Evolutionary conservation across 1,140 invertebrate species (phyloP), one percentile per base, ranked within the genome.

Genomic region (Drosophila micromelanica): DNA sequence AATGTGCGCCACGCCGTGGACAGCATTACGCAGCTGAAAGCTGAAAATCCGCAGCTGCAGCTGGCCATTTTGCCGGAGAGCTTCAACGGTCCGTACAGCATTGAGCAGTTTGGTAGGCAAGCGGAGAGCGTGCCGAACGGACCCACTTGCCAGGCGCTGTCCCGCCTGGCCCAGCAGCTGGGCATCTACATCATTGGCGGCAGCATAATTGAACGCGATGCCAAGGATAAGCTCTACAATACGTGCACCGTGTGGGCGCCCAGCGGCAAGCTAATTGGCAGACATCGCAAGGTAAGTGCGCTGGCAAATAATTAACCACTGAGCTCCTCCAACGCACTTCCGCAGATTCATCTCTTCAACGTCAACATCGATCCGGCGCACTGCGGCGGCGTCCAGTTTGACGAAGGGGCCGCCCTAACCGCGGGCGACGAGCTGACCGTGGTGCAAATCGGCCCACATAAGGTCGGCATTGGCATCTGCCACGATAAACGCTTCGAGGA

Each of bases 401-500:
- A 97, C 84, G 98, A 99, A 91, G 98, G 97, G 3, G 96, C 97
- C 67, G 95, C 95, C 1, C 91, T 99, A 1, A 94, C 93, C 65
- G 92, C 96, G 1, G 98, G 98, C 4, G 93, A 96, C 78, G 91
- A 94, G 3, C 92, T 98, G 9, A 96, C 95, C 0, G 95, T 93
- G 0, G 97, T 99, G 87, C 93, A 96, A 42, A 95, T 95, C 55
- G 94, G 93, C 7, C 95, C 95, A 40, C 75, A 78, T 3, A 97
- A 96, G 93, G 93, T 99, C 73, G 98, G 98, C 1, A 81, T 98
- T 55, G 98, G 97, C 8, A 98, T 99, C 78, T 99, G 98, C 80
- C 98, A 99, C 89, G 98, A 99, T 92, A 94, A 99, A 27, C 93
- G 98, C 52, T 99, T 99, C 93, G 94, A 96, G 68, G 97, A 98